Base-by-base conservation (phyloP, 30 jellyfish, hydroid and myxozoan genomes). In the Turritopsis dohrnii region DNA sequence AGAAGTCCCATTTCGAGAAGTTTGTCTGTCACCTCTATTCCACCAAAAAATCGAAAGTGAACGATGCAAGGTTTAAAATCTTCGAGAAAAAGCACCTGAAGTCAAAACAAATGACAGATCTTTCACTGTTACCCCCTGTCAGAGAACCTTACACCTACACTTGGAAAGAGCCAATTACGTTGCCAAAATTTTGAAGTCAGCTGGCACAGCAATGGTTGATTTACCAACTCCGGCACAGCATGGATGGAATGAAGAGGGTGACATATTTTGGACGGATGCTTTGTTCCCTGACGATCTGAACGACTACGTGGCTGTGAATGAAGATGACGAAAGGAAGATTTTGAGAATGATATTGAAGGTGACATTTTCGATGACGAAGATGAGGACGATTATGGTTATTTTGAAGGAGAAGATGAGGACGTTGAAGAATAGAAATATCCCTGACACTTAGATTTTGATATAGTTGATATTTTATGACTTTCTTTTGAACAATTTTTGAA, bases 271-370 rank as follows among this genome's bases (percentile, higher is more conserved):
- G 72, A 54, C 72, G 72, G 72, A 54, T n/a, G 72, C 18, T 16
- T 16, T 54, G 72, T 54, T 54, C 21, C 72, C 72, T n/a, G 72
- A 54, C 72, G n/a, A 21, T n/a, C 21, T 54, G 72, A 54, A 54
- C 21, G n/a, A 54, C 72, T 54, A 16, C 21, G 72, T 54, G 19
- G n/a, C 21, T 54, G 18, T n/a, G 18, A 21, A 54, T 54, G 72
- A 54, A 54, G 72, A 54, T 54, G 72, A 54, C 19, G 72, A 54
- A 21, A 54, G 19, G 72, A 54, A 21, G 72, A 54, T 54, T 54
- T 54, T n/a, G 72, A 54, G 72, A 21, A 54, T n/a, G 72, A 54
- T 54, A 54, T 54, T n/a, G 72, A 54, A 54, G 72, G 72, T n/a
- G 72, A 54, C 21, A 21, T 54, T n/a, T n/a, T n/a, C n/a, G n/a